Base-by-base conservation (phyloP, 1,140 invertebrate genomes). In the Leptinotarsa defecta region DNA sequence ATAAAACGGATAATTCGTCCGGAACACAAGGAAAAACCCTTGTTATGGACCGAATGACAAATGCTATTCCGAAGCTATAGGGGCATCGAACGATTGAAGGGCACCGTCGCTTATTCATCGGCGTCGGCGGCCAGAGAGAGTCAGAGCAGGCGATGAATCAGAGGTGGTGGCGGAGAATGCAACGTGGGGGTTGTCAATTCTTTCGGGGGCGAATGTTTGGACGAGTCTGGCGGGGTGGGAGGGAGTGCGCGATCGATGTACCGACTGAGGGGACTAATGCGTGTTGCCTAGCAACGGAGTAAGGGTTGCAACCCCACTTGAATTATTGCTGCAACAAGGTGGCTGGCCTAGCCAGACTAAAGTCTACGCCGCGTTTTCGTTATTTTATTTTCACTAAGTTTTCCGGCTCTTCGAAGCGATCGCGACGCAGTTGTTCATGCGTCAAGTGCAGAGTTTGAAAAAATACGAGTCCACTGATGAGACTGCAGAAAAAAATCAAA, bases 301-400 rank as follows among this genome's bases (percentile, higher is more conserved):
- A 79, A 80, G 82, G 83, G 81, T 79, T 83, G 81, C 82, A 83
- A 83, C 83, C 82, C 81, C 79, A 80, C 78, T 78, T 79, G 77
- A 83, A 80, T 83, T 83, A 81, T 81, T 76, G 81, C 82, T 83
- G 82, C 83, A 83, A 84, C 82, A 84, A 84, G 83, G 83, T 84
- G 81, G 80, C 79, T 79, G 78, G 76, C 71, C 74, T 74, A 76
- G 71, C 77, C 71, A 76, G 67, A 76, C 77, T 71, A 71, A 71
- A 62, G 70, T 71, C 70, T 71, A 71, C 70, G 63, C 73, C 61
- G 70, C 70, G 70, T 71, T 71, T 71, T 71, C 43, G 43, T 68
- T 68, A 19, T 34, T 68, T 43, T 43, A 19, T 19, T 57, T 19
- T 15, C 52, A 17, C 15, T 57, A 57, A 57, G 2, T 57, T 57